Conservation (phyloP, 2,797 vertebrate genomes). For the Esox lucius region DNA sequence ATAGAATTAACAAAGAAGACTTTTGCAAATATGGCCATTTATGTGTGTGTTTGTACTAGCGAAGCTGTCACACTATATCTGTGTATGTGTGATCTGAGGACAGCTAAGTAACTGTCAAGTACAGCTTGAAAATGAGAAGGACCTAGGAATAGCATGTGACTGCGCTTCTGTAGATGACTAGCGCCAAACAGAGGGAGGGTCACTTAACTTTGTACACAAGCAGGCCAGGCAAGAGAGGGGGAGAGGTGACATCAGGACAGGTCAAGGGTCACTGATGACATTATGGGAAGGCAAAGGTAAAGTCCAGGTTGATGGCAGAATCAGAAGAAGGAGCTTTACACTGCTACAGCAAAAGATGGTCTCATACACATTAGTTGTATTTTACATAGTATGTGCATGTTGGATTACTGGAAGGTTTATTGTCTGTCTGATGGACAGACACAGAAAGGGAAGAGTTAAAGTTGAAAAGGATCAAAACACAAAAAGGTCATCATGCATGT, state of each 20-base stretch:
- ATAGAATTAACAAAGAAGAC: slow-evolving; percentile 67
- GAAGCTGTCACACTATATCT: slow-evolving; percentile 13
- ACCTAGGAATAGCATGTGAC: slow-evolving; percentile 1
- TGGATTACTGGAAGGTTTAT: neutral
- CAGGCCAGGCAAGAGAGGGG: neutral
- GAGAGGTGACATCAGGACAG: slow-evolving; percentile 12
- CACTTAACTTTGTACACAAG: slow-evolving; percentile 26
- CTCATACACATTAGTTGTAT: slow-evolving; percentile 7
- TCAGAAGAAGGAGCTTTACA: slow-evolving; percentile 1
- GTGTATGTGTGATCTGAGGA: slow-evolving; percentile 10
- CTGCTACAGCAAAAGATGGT: neutral
- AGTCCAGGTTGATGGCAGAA: neutral
- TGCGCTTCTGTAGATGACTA: slow-evolving; percentile 9
- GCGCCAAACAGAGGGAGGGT: slow-evolving; percentile 3
- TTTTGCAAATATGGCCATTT: slow-evolving; percentile 68
- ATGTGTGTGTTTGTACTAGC: slow-evolving; percentile 31
- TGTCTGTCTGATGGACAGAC: neutral
- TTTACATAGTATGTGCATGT: slow-evolving; percentile 1
- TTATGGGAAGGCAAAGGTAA: slow-evolving; percentile 1
- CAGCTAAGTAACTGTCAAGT: slow-evolving; percentile 7
- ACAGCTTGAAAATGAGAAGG: slow-evolving; percentile 5
- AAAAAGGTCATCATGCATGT: neutral
- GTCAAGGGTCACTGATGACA: slow-evolving; percentile 19
- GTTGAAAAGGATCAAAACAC: neutral
- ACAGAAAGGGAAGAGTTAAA: neutral